phyloP scores from a whole-genome alignment of 1,140 invertebrate genomes.

The Drosophila navojoa region DNA sequence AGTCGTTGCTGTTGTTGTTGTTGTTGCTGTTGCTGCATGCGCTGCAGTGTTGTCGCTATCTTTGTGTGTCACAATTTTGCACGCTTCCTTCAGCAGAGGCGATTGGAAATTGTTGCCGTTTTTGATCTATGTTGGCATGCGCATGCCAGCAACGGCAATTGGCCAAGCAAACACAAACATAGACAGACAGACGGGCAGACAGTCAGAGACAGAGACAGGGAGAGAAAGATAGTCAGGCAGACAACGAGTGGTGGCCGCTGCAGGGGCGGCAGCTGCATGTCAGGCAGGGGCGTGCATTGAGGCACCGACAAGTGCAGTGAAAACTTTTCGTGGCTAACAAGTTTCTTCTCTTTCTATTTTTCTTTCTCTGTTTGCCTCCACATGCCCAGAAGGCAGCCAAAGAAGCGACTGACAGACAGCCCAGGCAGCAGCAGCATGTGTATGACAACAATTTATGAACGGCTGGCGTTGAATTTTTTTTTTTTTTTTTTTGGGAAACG shows the following conservation, averaged over 20 bases:
- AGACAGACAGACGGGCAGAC: slow-evolving; percentile 33
- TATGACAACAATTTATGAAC: slow-evolving; percentile 70
- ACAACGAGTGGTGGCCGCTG: not conserved
- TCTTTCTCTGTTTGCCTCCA: not conserved
- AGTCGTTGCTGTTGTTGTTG: slow-evolving; percentile 1
- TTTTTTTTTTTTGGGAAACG: slow-evolving; percentile 39
- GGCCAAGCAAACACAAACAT: slow-evolving; percentile 50
- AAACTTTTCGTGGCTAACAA: slow-evolving; percentile 68
- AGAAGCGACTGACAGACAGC: slow-evolving; percentile 9
- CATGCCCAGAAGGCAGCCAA: slow-evolving; percentile 15
- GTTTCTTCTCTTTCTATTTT: slow-evolving; percentile 49
- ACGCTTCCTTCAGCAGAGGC: slow-evolving; percentile 62
- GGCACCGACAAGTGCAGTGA: slow-evolving; percentile 72
- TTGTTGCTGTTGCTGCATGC: slow-evolving; percentile 13
- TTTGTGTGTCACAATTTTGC: slow-evolving; percentile 80
- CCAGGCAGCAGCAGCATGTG: slow-evolving; percentile 20
- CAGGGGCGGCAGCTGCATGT: slow-evolving; percentile 5
- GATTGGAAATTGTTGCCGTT: slow-evolving; percentile 73
- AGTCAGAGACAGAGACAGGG: slow-evolving; percentile 27
- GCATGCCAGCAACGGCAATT: slow-evolving; percentile 65
- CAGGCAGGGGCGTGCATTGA: slow-evolving; percentile 50
- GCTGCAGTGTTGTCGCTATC: slow-evolving; percentile 53
- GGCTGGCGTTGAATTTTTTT: slow-evolving; percentile 64
- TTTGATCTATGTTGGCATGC: slow-evolving; percentile 80
- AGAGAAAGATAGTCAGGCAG: slow-evolving; percentile 1